Conservation (phyloP, 2,888 invertebrate genomes). For the Chalcis sispes region DNA sequence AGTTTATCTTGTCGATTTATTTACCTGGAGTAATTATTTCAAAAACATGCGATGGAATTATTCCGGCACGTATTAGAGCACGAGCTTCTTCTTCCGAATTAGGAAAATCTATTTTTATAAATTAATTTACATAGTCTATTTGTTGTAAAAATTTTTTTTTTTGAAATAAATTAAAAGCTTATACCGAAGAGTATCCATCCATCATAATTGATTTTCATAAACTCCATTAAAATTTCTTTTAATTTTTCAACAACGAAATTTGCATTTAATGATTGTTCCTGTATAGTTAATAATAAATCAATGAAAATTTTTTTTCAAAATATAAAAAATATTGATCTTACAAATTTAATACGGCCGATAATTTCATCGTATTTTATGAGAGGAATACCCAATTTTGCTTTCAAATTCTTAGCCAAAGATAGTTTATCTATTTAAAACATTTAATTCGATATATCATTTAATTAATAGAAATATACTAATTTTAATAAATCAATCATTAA, state of each 20-base stretch:
- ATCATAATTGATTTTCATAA: slow-evolving; percentile 65
- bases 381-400: slow-evolving; percentile 61
- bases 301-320: not conserved
- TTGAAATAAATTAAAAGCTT: slow-evolving; percentile 1
- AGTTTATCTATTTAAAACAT: slow-evolving; percentile 64
- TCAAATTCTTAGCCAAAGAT: slow-evolving; percentile 61
- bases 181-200: slow-evolving; percentile 75
- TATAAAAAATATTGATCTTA: slow-evolving; percentile 24
- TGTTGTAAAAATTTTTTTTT: not conserved
- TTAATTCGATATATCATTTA: not conserved
- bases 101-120: slow-evolving; percentile 74
- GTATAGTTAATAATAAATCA: not conserved
- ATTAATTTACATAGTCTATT: not conserved
- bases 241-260: slow-evolving; percentile 69
- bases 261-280: slow-evolving; percentile 13
- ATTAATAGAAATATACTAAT: slow-evolving; percentile 6
- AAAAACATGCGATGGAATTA: slow-evolving; percentile 78
- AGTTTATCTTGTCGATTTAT: no score
- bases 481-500: slow-evolving; percentile 52
- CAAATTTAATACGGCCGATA: slow-evolving; percentile 25
- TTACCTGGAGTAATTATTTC: slow-evolving; percentile 67
- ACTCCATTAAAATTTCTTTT: slow-evolving; percentile 68
- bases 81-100: slow-evolving; percentile 76
- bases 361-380: slow-evolving; percentile 60
- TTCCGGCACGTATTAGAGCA: slow-evolving; percentile 74